phyloP scores from a whole-genome alignment of 2,797 vertebrate genomes.

The Chelidonichthys spinosus region DNA sequence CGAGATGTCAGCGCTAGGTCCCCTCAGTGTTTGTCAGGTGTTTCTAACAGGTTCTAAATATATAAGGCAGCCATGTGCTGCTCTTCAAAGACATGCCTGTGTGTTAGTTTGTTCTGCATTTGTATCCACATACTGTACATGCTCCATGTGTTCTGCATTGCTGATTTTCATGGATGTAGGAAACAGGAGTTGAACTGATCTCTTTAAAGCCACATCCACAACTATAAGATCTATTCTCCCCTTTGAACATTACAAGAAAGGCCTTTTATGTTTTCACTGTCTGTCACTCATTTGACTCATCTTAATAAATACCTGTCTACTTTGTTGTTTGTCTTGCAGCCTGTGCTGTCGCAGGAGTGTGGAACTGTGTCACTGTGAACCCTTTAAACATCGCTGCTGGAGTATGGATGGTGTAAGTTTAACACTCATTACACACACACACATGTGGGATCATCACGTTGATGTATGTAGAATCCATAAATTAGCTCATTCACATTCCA shows the following conservation, averaged over 20 bases:
- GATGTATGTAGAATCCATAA: background rate
- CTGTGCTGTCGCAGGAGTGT: slow-evolving; percentile 92
- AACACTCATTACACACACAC: background rate
- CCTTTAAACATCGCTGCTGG: slow-evolving; percentile 96
- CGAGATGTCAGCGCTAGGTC: background rate
- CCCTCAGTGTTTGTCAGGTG: background rate
- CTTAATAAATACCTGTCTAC: background rate
- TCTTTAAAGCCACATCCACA: background rate
- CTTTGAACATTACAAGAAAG: background rate
- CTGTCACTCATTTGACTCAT: background rate
- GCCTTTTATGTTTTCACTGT: background rate
- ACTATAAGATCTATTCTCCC: background rate
- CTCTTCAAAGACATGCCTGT: background rate
- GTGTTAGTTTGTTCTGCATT: background rate
- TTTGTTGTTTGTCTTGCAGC: slow-evolving; percentile 79
- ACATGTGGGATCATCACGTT: too few relatives aligned
- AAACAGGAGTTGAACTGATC: background rate
- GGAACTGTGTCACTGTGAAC: slow-evolving; percentile 95
- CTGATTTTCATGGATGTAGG: background rate
- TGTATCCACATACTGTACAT: background rate
- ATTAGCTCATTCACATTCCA: background rate
- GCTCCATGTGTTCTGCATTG: slow-evolving; percentile 6
- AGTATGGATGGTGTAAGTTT: slow-evolving; percentile 99
- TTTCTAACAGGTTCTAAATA: background rate
- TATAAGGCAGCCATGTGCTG: background rate